These are phyloP conservation scores for Cardiocondyla obscurior DNA, from an alignment of 1,140 invertebrate genomes.

Conservation along the genomic window DNA sequence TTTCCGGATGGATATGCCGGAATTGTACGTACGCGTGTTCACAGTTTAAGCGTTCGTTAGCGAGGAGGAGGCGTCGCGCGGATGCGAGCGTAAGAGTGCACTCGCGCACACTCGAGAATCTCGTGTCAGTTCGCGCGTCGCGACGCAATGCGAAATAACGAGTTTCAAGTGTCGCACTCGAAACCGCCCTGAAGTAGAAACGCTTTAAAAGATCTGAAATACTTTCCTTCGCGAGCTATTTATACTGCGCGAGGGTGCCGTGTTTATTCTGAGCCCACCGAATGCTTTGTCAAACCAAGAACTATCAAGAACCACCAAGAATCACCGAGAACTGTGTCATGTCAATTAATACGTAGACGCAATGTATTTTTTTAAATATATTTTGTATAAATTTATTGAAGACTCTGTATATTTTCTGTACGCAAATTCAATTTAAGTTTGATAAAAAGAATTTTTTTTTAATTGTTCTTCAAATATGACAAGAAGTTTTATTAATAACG, in stretches of 20 bases:
- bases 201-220: slow-evolving; percentile 62
- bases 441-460: too few species aligned
- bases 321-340: not conserved
- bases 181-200: slow-evolving; percentile 52
- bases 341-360: not conserved
- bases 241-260: slow-evolving; percentile 4
- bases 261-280: slow-evolving; percentile 47
- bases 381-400: too few species aligned
- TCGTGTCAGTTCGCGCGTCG: slow-evolving; percentile 14
- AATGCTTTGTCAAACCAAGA: not conserved
- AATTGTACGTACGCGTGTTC: not conserved
- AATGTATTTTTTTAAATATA: not conserved
- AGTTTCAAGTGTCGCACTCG: slow-evolving; percentile 57
- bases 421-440: too few species aligned
- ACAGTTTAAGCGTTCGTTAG: slow-evolving; percentile 44
- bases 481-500: too few species aligned
- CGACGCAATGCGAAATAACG: slow-evolving; percentile 66
- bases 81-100: not conserved
- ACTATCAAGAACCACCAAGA: too few species aligned
- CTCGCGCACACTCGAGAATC: slow-evolving; percentile 15
- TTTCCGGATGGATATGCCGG: not conserved
- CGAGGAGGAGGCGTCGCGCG: slow-evolving; percentile 2
- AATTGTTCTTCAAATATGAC: not conserved
- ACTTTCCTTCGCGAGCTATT: slow-evolving; percentile 47
- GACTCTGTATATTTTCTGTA: too few species aligned